Evolutionary conservation across 2,888 invertebrate species (phyloP).

Genomic region (Periphyllus acericola): DNA sequence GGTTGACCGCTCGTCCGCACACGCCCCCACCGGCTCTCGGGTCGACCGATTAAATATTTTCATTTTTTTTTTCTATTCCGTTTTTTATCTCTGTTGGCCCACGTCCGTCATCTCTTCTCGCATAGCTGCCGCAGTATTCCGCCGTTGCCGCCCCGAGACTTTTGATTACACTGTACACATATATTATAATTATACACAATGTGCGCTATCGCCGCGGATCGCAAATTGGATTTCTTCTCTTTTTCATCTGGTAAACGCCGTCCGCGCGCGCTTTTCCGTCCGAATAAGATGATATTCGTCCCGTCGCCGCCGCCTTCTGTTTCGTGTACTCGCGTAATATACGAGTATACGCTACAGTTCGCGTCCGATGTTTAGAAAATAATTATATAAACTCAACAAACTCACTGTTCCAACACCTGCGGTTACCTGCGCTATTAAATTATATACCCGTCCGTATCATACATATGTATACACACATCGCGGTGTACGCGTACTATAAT

Average conservation of each 20-base stretch:
- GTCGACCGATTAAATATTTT: conserved; percentile 10
- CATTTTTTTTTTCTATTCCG: background rate
- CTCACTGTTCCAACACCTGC: background rate
- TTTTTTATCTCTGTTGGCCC: background rate
- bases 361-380: conserved; percentile 26
- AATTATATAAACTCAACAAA: background rate
- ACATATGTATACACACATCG: too few species aligned
- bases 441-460: too few species aligned
- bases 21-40: background rate
- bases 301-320: conserved; percentile 4
- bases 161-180: background rate
- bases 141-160: background rate
- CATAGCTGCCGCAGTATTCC: background rate
- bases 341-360: background rate
- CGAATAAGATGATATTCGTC: background rate
- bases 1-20: background rate
- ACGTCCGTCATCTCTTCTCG: background rate
- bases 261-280: background rate
- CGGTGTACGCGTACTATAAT: too few species aligned
- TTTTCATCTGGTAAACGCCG: background rate
- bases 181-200: background rate
- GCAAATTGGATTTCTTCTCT: conserved; percentile 19
- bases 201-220: conserved; percentile 16
- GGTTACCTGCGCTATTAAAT: background rate
- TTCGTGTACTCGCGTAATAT: background rate